These are phyloP conservation scores for Dendrolimus punctatus DNA, from an alignment of 1,140 invertebrate species.

Conservation along the genomic window DNA sequence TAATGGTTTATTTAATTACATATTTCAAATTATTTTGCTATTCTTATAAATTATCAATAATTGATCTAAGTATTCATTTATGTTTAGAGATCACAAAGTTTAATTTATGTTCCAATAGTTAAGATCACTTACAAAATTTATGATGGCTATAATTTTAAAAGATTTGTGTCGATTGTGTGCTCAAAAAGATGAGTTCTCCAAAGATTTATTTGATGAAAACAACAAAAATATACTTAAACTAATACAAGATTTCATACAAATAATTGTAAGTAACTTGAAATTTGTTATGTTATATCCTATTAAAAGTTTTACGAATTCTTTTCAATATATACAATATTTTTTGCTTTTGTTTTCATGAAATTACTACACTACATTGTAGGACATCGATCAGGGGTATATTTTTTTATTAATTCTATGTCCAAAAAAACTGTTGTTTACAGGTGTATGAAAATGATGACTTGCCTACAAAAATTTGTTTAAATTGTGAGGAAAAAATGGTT, in stretches of 20 bases:
- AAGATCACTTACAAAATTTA: not conserved
- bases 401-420: no score
- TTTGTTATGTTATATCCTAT: no score
- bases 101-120: no score
- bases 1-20: no score
- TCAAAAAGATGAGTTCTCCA: constrained; percentile 48
- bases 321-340: no score
- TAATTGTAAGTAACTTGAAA: constrained; percentile 35
- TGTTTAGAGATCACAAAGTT: no score
- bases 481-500: constrained; percentile 59
- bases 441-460: constrained; percentile 43
- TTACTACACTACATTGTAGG: no score
- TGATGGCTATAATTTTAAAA: constrained; percentile 43
- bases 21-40: no score
- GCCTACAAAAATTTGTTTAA: constrained; percentile 55
- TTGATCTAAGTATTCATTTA: no score
- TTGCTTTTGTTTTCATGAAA: no score
- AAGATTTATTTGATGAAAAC: constrained; percentile 52
- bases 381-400: no score
- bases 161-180: constrained; percentile 65
- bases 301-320: no score
- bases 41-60: not conserved
- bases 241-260: constrained; percentile 52
- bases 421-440: constrained; percentile 12
- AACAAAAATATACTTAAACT: constrained; percentile 53